Evolutionary conservation across 2,797 vertebrate species (phyloP).

Genomic region (Loris lydekkerianus): DNA sequence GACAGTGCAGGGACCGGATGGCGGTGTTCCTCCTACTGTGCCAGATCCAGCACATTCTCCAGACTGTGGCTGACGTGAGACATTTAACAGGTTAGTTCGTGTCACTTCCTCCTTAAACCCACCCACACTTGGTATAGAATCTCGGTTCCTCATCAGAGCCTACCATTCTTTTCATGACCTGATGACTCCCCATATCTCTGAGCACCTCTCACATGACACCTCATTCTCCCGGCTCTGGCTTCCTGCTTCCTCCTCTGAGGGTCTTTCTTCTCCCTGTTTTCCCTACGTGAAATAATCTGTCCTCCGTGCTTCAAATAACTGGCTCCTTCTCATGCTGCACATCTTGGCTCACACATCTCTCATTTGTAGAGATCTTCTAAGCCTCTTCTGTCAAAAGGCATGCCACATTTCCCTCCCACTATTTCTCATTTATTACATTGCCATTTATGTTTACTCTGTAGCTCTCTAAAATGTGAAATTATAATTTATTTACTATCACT

Average conservation of each 20-base stretch:
- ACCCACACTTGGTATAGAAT: background rate
- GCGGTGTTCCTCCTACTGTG: background rate
- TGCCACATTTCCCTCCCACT: fast-evolving
- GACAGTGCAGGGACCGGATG: background rate
- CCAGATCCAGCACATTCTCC: background rate
- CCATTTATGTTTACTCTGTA: background rate
- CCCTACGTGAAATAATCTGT: background rate
- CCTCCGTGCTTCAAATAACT: background rate
- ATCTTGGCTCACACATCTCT: background rate
- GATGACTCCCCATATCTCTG: background rate
- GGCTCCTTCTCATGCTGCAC: background rate
- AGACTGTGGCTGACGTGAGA: background rate
- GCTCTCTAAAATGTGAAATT: background rate
- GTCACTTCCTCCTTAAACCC: background rate
- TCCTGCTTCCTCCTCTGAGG: background rate
- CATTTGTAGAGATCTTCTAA: background rate
- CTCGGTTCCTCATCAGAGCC: background rate
- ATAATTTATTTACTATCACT: background rate
- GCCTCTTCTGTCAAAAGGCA: background rate
- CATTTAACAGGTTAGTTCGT: background rate
- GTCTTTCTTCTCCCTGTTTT: background rate
- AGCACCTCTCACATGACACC: background rate
- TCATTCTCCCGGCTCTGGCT: background rate
- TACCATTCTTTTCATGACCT: background rate
- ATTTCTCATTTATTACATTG: background rate